These are phyloP conservation scores for Hydrochoerus hydrochaeris DNA, from an alignment of 2,113 vertebrate species.

Conservation along the genomic window DNA sequence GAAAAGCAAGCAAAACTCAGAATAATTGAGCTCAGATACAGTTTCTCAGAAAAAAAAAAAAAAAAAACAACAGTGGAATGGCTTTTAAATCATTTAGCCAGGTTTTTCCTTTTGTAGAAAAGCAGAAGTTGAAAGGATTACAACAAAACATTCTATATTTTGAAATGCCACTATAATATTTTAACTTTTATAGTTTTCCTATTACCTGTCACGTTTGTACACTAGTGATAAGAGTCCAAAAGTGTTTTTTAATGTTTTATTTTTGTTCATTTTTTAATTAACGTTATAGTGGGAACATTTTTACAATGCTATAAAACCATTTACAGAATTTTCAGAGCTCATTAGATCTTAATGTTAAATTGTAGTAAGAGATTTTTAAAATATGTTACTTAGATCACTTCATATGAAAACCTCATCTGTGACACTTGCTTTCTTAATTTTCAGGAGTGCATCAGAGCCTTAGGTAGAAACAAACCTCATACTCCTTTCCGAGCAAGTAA, in stretches of 20 bases:
- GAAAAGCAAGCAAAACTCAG: background rate
- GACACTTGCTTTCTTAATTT: conserved; percentile 72
- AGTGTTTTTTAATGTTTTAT: conserved; percentile 29
- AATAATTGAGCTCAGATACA: conserved; percentile 26
- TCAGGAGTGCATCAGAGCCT: conserved; percentile 97
- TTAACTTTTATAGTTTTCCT: conserved; percentile 5
- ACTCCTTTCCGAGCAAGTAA: conserved; percentile 99
- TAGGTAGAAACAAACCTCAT: conserved; percentile 97
- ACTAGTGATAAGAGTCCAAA: background rate
- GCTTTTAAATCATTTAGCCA: background rate
- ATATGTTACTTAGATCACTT: background rate
- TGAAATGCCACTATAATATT: background rate
- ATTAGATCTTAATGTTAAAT: conserved; percentile 42
- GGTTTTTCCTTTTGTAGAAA: background rate
- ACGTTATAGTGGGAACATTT: background rate
- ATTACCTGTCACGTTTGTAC: conserved; percentile 9
- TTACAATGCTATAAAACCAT: background rate
- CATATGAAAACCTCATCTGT: conserved; percentile 33
- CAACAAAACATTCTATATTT: background rate
- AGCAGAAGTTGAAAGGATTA: background rate
- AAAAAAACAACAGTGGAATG: no score
- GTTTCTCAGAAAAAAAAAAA: conserved; percentile 29
- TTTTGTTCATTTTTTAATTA: conserved; percentile 23
- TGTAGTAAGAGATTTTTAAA: conserved; percentile 27
- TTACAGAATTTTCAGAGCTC: conserved; percentile 42